These are phyloP conservation scores for Microcebus lehilahytsara DNA, from an alignment of 2,113 vertebrate species.

Conservation along the genomic window DNA sequence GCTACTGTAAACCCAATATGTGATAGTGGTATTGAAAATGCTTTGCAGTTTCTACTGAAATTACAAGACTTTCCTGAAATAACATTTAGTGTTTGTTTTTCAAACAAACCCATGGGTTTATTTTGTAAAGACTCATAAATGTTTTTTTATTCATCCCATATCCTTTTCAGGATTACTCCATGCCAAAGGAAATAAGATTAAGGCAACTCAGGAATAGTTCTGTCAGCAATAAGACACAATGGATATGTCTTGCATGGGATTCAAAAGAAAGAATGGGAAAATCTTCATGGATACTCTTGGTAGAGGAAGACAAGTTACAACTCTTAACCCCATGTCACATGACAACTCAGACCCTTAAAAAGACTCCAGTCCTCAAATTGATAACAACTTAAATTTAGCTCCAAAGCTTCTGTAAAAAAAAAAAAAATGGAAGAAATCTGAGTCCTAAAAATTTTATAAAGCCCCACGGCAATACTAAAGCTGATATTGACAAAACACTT, in stretches of 20 bases:
- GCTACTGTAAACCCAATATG: background rate
- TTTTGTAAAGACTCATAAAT: conserved; percentile 73
- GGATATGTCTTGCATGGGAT: background rate
- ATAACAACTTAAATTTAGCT: conserved; percentile 59
- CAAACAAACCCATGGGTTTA: conserved; percentile 74
- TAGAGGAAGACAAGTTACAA: background rate
- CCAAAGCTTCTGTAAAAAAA: background rate
- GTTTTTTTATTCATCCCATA: conserved; percentile 74
- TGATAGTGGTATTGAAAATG: conserved; percentile 29
- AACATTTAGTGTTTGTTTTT: conserved; percentile 70
- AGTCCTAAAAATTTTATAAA: conserved; percentile 62
- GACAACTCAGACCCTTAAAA: conserved; percentile 14
- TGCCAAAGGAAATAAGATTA: conserved; percentile 79
- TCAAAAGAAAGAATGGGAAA: conserved; percentile 36
- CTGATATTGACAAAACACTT: conserved; percentile 57
- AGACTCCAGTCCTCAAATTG: background rate
- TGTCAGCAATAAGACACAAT: conserved; percentile 57
- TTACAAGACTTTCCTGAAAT: conserved; percentile 71
- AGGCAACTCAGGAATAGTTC: conserved; percentile 57
- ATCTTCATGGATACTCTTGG: background rate
- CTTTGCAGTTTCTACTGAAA: conserved; percentile 48
- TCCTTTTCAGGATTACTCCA: conserved; percentile 66
- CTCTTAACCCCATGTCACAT: background rate
- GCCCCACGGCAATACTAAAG: conserved; percentile 8
- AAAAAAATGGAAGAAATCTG: background rate